Percentiles rank a stretch among this genome's conserved stretches.
These are phyloP conservation scores for Chaetura pelagica DNA, from an alignment of 2,113 vertebrate species.

Conservation along the genomic window DNA sequence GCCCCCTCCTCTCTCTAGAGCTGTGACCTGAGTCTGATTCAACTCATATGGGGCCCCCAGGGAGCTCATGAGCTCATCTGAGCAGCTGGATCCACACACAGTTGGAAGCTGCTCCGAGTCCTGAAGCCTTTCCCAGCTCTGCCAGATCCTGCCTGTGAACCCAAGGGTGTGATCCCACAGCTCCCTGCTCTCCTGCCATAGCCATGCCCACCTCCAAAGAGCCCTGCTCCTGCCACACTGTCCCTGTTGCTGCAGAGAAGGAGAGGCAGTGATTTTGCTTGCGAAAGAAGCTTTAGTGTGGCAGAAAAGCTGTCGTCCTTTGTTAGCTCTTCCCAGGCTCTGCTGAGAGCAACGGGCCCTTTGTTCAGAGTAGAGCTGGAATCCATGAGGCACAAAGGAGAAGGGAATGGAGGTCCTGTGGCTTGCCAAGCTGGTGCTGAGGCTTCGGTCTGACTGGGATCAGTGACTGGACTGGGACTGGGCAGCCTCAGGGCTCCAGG, in stretches of 20 bases:
- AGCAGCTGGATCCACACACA: background rate
- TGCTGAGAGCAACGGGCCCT: background rate
- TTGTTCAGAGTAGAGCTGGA: background rate
- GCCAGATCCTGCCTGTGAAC: fast-evolving
- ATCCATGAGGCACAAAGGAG: slow-evolving; percentile 13
- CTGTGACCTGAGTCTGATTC: background rate
- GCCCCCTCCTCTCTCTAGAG: background rate
- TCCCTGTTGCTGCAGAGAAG: background rate
- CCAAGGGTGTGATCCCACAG: fast-evolving
- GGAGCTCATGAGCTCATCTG: background rate
- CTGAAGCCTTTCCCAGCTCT: background rate
- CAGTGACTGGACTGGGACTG: background rate
- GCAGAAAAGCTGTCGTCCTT: background rate
- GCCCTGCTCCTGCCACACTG: background rate
- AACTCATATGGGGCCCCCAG: fast-evolving
- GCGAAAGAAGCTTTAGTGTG: background rate
- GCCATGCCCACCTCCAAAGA: background rate
- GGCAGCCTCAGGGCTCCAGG: background rate
- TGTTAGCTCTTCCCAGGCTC: background rate
- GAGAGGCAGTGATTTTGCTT: background rate
- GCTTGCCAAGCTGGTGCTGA: background rate
- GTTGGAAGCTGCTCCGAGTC: fast-evolving
- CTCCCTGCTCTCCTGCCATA: fast-evolving
- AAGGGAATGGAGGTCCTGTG: fast-evolving
- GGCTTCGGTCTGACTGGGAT: background rate